Evolutionary conservation across 2,888 invertebrate genomes (phyloP).

Genomic region (Tetragnatha montana): DNA sequence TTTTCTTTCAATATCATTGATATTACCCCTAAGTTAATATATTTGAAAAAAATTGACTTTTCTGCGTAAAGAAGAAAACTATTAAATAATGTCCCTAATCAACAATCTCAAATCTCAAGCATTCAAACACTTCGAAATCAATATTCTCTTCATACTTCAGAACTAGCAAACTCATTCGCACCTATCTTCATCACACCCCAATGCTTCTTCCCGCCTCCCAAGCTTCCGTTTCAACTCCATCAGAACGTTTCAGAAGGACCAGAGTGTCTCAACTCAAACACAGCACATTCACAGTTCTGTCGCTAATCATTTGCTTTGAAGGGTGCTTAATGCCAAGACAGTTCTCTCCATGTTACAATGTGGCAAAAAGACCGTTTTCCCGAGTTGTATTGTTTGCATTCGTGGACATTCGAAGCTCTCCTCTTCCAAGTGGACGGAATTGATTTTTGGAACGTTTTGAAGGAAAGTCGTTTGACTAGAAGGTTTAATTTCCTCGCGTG

Average conservation of each 20-base stretch:
- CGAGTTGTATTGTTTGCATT: constrained; percentile 5
- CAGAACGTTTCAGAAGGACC: neutral
- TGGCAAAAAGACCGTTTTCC: constrained; percentile 13
- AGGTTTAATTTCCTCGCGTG: neutral
- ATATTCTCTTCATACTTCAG: neutral
- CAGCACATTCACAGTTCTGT: neutral
- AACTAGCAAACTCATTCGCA: constrained; percentile 9
- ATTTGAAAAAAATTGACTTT: no score
- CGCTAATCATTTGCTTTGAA: constrained; percentile 43
- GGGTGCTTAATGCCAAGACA: constrained; percentile 25
- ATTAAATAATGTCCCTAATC: no score
- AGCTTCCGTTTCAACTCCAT: constrained; percentile 15
- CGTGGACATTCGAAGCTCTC: neutral
- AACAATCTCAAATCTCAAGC: no score
- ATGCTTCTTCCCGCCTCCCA: neutral
- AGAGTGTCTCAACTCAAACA: no score
- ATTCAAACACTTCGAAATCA: no score
- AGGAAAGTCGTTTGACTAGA: neutral
- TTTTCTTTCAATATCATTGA: no score
- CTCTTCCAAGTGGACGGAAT: neutral
- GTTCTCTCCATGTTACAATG: neutral
- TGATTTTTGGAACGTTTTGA: neutral
- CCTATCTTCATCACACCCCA: constrained; percentile 42
- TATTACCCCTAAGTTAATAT: no score
- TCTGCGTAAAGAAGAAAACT: no score